phyloP scores from a whole-genome alignment of 2,888 invertebrate genomes.

The Physocephala rufipes region DNA sequence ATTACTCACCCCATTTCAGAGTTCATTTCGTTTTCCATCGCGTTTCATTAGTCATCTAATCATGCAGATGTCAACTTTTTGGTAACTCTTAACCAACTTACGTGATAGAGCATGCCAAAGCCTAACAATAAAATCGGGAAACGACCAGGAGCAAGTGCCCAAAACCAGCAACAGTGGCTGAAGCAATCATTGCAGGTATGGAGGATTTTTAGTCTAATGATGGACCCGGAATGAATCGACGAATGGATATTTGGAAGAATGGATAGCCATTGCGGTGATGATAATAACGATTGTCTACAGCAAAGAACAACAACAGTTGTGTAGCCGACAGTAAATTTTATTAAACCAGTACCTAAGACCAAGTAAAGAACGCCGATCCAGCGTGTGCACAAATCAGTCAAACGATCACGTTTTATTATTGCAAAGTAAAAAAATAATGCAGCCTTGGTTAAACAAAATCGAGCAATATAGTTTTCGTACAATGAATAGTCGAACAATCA shows the following conservation, averaged over 20 bases:
- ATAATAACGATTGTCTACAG: constrained; percentile 45
- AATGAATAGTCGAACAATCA: too few relatives aligned
- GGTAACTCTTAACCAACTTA: constrained; percentile 42
- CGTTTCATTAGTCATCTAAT: constrained; percentile 63
- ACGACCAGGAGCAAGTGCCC: constrained; percentile 21
- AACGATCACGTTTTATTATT: constrained; percentile 62
- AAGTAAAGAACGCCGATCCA: constrained; percentile 28
- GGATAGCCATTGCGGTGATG: constrained; percentile 9
- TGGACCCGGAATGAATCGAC: too few relatives aligned
- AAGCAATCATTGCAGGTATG: not conserved
- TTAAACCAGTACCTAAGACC: constrained; percentile 61
- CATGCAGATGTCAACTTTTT: constrained; percentile 49
- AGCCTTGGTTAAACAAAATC: constrained; percentile 28
- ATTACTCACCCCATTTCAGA: constrained; percentile 57
- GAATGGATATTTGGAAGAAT: not conserved
- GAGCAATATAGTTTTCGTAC: too few relatives aligned
- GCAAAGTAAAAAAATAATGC: constrained; percentile 39
- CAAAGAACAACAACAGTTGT: constrained; percentile 58
- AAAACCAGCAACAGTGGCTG: constrained; percentile 5
- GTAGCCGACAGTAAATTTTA: constrained; percentile 62
- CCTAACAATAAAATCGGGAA: not conserved
- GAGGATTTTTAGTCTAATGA: too few relatives aligned
- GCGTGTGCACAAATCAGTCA: constrained; percentile 61
- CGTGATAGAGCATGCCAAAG: constrained; percentile 58
- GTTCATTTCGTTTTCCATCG: constrained; percentile 60